Conservation (phyloP, 2,113 vertebrate genomes). For the human (Homo sapiens) region DNA sequence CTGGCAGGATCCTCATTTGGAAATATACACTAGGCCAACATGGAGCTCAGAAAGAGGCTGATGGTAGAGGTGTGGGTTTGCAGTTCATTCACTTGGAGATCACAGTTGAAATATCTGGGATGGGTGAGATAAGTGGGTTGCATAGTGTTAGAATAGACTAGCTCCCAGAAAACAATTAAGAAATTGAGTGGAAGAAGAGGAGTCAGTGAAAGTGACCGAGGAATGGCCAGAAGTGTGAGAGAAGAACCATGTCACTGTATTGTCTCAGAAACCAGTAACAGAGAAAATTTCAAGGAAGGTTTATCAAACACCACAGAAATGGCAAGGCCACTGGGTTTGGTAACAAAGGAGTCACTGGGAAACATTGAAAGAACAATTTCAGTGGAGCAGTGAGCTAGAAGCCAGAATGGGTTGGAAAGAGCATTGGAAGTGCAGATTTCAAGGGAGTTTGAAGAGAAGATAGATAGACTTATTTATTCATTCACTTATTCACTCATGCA, state of each 20-base stretch:
- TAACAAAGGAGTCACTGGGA: neutral
- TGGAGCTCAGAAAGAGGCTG: neutral
- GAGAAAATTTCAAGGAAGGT: neutral
- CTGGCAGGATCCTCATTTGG: neutral
- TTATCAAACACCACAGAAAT: neutral
- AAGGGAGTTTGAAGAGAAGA: neutral
- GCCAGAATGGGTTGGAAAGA: neutral
- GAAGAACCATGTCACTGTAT: neutral
- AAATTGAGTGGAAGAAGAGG: neutral
- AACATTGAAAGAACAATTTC: neutral
- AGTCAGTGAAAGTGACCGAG: neutral
- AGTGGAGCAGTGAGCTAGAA: neutral
- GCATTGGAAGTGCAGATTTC: neutral
- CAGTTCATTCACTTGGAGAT: neutral
- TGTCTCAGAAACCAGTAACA: neutral
- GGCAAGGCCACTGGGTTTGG: neutral
- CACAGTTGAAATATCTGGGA: neutral
- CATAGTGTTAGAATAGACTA: neutral
- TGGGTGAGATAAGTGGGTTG: neutral
- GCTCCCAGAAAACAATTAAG: neutral
- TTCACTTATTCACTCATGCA: neutral
- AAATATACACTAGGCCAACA: neutral
- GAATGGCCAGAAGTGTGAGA: neutral
- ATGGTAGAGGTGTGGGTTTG: neutral
- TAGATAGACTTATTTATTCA: neutral